These are phyloP conservation scores for Scylla paramamosain DNA, from an alignment of 1,140 invertebrate genomes.

Conservation along the genomic window DNA sequence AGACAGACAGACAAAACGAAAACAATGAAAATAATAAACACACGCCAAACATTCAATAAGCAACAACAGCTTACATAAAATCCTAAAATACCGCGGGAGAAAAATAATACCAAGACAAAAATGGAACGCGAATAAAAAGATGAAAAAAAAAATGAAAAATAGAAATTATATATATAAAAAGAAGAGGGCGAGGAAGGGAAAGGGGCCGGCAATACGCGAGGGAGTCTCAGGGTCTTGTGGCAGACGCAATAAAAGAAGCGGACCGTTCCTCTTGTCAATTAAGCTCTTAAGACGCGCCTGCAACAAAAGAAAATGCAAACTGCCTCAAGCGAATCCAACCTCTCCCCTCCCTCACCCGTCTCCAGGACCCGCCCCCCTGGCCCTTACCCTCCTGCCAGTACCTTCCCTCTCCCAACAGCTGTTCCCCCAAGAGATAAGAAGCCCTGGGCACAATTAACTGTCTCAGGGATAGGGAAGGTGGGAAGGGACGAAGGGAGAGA, in stretches of 20 bases:
- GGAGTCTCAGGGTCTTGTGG: not conserved
- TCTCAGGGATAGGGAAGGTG: conserved; percentile 13
- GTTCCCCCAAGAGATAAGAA: conserved; percentile 44
- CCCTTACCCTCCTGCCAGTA: not conserved
- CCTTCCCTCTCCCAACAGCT: not conserved
- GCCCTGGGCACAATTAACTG: conserved; percentile 50
- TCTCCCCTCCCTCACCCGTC: not conserved
- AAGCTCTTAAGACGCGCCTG: conserved; percentile 45
- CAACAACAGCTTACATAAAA: too few relatives aligned
- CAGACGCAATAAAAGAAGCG: conserved; percentile 6
- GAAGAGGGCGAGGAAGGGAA: not conserved
- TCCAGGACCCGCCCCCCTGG: not conserved
- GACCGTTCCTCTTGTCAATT: conserved; percentile 53
- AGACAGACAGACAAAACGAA: too few relatives aligned
- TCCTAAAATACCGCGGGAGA: too few relatives aligned
- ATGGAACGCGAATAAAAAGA: too few relatives aligned
- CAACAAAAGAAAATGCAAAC: conserved; percentile 49
- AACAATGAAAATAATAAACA: too few relatives aligned
- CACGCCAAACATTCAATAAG: too few relatives aligned
- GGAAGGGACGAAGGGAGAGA: not conserved
- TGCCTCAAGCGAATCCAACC: conserved; percentile 41
- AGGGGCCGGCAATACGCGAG: not conserved
- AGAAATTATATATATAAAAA: too few relatives aligned
- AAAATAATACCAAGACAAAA: too few relatives aligned
- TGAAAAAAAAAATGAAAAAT: too few relatives aligned